Base-by-base conservation (phyloP, 1,140 invertebrate genomes). In the Coptotermes formosanus region DNA sequence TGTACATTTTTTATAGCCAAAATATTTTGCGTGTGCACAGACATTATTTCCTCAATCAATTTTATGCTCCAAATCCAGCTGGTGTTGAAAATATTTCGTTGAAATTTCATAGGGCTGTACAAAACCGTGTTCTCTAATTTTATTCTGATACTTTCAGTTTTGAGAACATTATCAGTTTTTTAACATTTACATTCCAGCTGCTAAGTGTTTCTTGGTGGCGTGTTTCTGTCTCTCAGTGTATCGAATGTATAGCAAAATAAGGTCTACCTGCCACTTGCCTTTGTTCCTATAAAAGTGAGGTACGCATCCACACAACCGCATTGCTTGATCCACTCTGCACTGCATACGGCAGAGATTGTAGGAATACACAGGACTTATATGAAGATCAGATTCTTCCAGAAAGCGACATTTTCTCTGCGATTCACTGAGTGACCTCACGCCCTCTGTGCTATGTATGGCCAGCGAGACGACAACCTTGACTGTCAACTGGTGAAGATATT, bases 291-390 rank as follows among this genome's bases (percentile, higher is more conserved):
- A 94, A 87, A 95, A 95, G 89, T 94, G 93, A 0, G 94, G 94
- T 45, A 95, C 89, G 89, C 94, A 95, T 0, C 91, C 90, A 88
- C 94, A 95, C 43, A 93, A 91, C 86, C 92, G 89, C 16, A 93
- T 87, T 55, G 93, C 92, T 0, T 94, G 90, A 48, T 91, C 89
- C 87, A 94, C 91, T 23, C 94, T 91, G 85, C 94, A 95, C 88
- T 95, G 94, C 89, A 93, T 94, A 7, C 94, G 90, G 87, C 94
- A 95, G 86, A 94, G 89, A 0, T 92, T 93, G 87, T 94, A 95
- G 3, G 93, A 93, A 88, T 95, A 95, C 21, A 94, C 93, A 0
- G 94, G 92, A 86, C 92, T 94, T 82, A 94, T 93, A 82, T 90
- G 88, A 64, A 95, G 89, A 84, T 94, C 93, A n/a, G 91, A 91